Percentiles rank a stretch among this genome's conserved stretches.
phyloP scores from a whole-genome alignment of 2,797 vertebrate genomes.

The Argya squamiceps region DNA sequence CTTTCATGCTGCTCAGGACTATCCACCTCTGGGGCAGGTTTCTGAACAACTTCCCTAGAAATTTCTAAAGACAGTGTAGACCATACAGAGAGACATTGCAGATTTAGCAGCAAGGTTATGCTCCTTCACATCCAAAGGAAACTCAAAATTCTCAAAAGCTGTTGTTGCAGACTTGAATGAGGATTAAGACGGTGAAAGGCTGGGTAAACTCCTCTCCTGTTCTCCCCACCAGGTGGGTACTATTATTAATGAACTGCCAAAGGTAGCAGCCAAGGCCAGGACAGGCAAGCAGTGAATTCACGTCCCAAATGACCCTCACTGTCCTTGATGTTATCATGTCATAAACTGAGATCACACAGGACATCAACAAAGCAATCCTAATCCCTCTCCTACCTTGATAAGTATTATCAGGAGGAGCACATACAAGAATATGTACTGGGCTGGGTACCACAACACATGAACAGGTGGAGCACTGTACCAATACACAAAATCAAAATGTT shows the following conservation, averaged over 20 bases:
- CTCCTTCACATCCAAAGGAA: neutral
- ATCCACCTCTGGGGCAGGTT: neutral
- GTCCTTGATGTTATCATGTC: neutral
- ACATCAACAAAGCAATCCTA: neutral
- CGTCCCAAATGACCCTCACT: neutral
- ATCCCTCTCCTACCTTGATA: neutral
- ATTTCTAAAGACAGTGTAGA: neutral
- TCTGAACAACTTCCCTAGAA: neutral
- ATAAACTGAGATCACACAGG: neutral
- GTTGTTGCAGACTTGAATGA: neutral
- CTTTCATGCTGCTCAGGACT: no score
- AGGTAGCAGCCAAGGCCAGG: neutral
- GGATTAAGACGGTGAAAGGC: neutral
- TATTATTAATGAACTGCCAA: neutral
- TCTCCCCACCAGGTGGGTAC: neutral
- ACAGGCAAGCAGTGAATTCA: neutral
- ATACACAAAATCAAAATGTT: neutral
- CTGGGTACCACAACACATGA: neutral
- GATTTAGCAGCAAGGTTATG: neutral
- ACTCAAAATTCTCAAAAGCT: neutral
- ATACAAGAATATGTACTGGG: neutral
- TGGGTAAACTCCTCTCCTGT: neutral
- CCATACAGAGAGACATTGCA: neutral
- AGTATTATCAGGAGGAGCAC: neutral
- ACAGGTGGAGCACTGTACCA: neutral